phyloP scores from a whole-genome alignment of 2,888 invertebrate species.

The Luperina nickerlii region DNA sequence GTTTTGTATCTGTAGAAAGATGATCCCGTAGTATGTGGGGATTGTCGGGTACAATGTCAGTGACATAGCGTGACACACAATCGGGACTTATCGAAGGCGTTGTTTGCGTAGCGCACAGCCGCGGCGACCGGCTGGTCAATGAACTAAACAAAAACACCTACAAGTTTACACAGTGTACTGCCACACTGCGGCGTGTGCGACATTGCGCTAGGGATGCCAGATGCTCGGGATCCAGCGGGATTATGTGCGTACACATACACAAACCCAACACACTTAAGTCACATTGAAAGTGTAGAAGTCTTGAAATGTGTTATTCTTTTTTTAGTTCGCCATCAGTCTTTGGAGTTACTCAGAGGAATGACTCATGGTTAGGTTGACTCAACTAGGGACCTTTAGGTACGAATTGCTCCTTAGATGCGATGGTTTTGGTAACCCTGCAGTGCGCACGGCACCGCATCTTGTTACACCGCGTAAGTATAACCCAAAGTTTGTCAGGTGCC shows the following conservation, averaged over 20 bases:
- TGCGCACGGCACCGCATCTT: conserved; percentile 26
- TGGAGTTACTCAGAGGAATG: conserved; percentile 24
- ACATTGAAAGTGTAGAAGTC: conserved; percentile 39
- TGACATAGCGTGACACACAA: conserved; percentile 86
- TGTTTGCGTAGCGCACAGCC: conserved; percentile 86
- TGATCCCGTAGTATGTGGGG: conserved; percentile 51
- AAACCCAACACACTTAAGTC: conserved; percentile 27
- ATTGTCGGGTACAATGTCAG: conserved; percentile 76
- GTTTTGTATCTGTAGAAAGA: conserved; percentile 22
- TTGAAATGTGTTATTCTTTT: conserved; percentile 33
- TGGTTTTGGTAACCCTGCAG: conserved; percentile 43
- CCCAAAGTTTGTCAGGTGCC: conserved; percentile 61
- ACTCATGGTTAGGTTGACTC: conserved; percentile 27
- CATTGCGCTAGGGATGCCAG: conserved; percentile 66
- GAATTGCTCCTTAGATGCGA: conserved; percentile 6
- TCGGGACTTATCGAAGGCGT: conserved; percentile 88
- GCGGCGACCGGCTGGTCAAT: conserved; percentile 84
- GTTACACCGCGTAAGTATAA: conserved; percentile 49
- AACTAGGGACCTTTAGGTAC: conserved; percentile 14
- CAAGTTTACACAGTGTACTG: conserved; percentile 75
- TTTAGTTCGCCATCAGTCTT: conserved; percentile 25
- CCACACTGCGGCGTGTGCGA: conserved; percentile 69
- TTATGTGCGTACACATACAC: conserved; percentile 40
- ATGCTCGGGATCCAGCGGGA: conserved; percentile 58
- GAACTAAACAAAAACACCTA: conserved; percentile 89